Percentiles rank a stretch among this genome's conserved stretches.
These are phyloP conservation scores for Heteractis magnifica DNA, from an alignment of 92 coral and sea anemone genomes.

Conservation along the genomic window DNA sequence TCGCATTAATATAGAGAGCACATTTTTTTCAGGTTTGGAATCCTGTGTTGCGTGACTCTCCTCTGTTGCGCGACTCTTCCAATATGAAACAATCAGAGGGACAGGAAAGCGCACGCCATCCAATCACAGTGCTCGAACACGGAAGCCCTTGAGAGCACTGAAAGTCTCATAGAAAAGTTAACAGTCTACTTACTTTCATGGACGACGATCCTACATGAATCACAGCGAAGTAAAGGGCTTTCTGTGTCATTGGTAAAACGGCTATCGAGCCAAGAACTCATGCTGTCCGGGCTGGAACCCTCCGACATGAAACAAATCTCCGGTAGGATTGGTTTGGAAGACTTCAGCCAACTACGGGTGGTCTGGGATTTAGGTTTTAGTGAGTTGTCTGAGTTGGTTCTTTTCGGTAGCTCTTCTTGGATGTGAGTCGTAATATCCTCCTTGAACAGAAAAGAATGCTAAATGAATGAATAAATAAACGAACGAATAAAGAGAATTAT, in stretches of 20 bases:
- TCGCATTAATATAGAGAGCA: no score
- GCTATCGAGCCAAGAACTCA: conserved; percentile 82
- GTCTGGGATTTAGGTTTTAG: conserved; percentile 5
- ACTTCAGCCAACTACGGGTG: conserved; percentile 1
- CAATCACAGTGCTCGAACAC: no score
- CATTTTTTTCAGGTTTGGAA: no score
- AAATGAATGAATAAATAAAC: neutral
- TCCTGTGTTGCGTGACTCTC: no score
- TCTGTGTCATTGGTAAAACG: conserved; percentile 58
- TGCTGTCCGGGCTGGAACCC: conserved; percentile 80
- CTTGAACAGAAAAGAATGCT: neutral
- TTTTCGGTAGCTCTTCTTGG: conserved; percentile 17
- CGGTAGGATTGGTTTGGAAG: conserved; percentile 70
- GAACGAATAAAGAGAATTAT: neutral
- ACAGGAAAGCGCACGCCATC: no score
- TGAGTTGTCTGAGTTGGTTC: conserved; percentile 1
- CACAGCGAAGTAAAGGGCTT: conserved; percentile 67
- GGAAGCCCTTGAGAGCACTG: neutral
- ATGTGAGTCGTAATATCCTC: neutral
- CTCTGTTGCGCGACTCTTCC: no score
- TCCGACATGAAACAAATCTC: conserved; percentile 89
- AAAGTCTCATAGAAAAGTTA: no score
- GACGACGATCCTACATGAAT: conserved; percentile 56
- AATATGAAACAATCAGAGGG: no score
- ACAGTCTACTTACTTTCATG: conserved; percentile 63